These are phyloP conservation scores for Haplochromis vanheusdeni DNA, from an alignment of 2,113 vertebrate genomes.

Conservation along the genomic window DNA sequence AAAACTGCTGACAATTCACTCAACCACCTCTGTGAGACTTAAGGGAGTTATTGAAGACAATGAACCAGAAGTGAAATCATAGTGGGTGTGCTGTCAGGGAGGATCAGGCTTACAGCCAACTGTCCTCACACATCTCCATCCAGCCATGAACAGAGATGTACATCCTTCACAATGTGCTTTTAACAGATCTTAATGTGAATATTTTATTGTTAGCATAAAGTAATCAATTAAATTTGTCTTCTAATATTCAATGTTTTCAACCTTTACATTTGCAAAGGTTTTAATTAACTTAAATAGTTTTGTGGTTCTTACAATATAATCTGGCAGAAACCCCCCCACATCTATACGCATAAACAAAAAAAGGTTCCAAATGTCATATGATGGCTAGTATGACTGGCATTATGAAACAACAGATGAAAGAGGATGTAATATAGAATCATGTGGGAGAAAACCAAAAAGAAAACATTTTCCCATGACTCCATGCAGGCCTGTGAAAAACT, in stretches of 20 bases:
- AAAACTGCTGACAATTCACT: slow-evolving; percentile 14
- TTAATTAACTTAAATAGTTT: background rate
- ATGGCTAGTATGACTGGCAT: rapidly evolving
- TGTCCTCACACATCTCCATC: background rate
- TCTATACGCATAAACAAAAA: background rate
- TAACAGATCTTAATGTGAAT: background rate
- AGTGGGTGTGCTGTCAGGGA: background rate
- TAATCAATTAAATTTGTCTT: background rate
- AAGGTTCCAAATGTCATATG: background rate
- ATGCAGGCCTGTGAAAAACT: background rate
- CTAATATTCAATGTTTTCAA: background rate
- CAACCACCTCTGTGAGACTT: background rate
- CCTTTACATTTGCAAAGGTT: background rate
- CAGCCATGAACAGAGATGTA: background rate
- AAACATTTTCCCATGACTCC: background rate
- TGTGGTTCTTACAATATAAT: background rate
- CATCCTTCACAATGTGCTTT: background rate
- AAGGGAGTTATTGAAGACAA: background rate
- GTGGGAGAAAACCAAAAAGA: background rate
- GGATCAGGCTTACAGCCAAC: background rate
- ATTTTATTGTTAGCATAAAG: background rate
- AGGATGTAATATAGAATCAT: background rate
- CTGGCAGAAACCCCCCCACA: rapidly evolving
- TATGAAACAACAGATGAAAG: background rate
- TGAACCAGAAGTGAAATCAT: background rate